phyloP scores from a whole-genome alignment of 2,113 vertebrate species.

The Eublepharis macularius region DNA sequence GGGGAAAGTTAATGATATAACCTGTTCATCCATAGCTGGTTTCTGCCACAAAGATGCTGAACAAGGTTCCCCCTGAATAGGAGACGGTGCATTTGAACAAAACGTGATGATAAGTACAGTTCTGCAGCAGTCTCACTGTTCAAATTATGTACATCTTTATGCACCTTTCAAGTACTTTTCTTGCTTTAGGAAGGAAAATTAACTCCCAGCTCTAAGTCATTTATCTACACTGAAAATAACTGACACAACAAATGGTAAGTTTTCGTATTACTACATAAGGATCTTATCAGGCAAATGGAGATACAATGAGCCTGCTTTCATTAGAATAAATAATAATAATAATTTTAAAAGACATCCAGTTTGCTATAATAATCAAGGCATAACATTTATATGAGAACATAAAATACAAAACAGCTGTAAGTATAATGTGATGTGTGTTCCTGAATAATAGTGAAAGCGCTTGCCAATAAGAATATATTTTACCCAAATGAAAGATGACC shows the following conservation, averaged over 20 bases:
- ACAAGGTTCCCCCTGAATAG: background rate
- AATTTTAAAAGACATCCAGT: constrained; percentile 70
- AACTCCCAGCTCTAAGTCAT: background rate
- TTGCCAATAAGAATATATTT: constrained; percentile 78
- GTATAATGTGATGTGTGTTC: constrained; percentile 86
- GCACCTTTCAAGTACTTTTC: constrained; percentile 17
- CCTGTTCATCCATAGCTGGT: background rate
- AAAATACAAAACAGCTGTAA: constrained; percentile 79
- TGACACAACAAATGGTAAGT: background rate
- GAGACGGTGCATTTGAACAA: background rate
- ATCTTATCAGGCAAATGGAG: constrained; percentile 33
- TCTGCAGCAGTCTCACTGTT: background rate
- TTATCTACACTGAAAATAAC: background rate
- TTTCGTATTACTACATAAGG: constrained; percentile 11
- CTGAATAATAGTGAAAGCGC: constrained; percentile 75
- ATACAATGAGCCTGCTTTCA: constrained; percentile 50
- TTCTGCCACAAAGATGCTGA: background rate
- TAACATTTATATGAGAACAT: constrained; percentile 84
- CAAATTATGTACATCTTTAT: background rate
- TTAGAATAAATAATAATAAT: constrained; percentile 68
- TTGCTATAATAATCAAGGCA: constrained; percentile 78
- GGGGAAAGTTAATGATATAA: background rate
- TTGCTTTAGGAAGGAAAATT: constrained; percentile 26
- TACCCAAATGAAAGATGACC: constrained; percentile 87
- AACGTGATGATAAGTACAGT: background rate